These are phyloP conservation scores for Campylorhamphus procurvoides DNA, from an alignment of 2,113 vertebrate genomes.

Conservation along the genomic window DNA sequence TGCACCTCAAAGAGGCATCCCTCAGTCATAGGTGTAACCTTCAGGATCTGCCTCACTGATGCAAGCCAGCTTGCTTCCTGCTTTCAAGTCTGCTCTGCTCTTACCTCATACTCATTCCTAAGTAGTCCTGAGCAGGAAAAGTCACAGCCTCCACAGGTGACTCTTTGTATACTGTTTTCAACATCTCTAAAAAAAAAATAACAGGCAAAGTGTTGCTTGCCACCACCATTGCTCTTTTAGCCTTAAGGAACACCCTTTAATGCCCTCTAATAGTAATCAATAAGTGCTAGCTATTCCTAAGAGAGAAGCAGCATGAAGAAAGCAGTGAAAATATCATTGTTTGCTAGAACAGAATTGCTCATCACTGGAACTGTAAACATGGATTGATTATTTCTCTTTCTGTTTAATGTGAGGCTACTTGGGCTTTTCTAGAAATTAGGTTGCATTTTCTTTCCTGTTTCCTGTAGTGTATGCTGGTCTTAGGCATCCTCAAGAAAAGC, in stretches of 20 bases:
- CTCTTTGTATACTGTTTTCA: neutral
- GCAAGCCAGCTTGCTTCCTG: neutral
- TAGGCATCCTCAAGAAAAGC: neutral
- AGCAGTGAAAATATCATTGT: neutral
- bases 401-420: neutral
- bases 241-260: neutral
- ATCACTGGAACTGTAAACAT: neutral
- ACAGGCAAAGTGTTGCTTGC: neutral
- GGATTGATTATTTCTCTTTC: neutral
- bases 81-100: neutral
- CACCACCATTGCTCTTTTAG: neutral
- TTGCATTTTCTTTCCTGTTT: neutral
- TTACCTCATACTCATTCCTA: neutral
- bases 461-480: neutral
- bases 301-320: neutral
- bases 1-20: fast-evolving
- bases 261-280: neutral
- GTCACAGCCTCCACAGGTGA: neutral
- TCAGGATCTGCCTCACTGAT: neutral
- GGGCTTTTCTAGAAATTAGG: neutral
- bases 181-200: neutral
- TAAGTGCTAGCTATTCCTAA: neutral
- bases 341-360: neutral
- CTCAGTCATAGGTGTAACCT: fast-evolving
- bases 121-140: neutral